Base-by-base conservation (phyloP, 2,797 vertebrate genomes). In the Coreius guichenoti region DNA sequence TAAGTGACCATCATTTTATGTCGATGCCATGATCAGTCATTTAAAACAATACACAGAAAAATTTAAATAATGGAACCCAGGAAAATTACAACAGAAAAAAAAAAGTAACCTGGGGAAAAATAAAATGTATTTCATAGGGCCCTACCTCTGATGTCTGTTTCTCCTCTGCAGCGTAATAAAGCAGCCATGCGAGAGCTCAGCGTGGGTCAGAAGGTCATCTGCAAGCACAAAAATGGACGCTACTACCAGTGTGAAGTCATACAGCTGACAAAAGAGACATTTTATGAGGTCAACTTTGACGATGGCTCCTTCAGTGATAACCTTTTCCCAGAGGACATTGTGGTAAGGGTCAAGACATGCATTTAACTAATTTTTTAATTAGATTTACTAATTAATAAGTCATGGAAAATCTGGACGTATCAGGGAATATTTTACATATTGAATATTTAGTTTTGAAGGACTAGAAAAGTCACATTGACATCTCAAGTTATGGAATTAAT, bases 301-400 rank as follows among this genome's bases (percentile, higher is more conserved):
- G 98, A 99, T 0, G 98, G 98, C 0, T 99, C 98, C 69, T 99
- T 98, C 93, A 98, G 97, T 0, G 98, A 99, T 93, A 99, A 99
- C 90, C 95, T 99, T 1, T 98, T 98, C 91, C 98, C 98, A 0
- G 97, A 98, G 91, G 97, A 97, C 94, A 96, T 99, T 65, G 95
- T 96, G 83, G 98, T 99, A 92, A 91, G 96, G 9, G 16, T 51
- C 1, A 67, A 80, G 65, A 39, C 13, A 3, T 69, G 29, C 49
- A 19, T 33, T 67, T 80, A 8, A 29, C 54, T 33, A 31, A 5
- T 21, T 19, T 23, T 58, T n/a, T 21, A 47, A 77, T 7, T 26
- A 61, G 14, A 58, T 76, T 39, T 29, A 49, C 13, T 47, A 47
- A 39, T 23, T 49, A 49, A 49, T 17, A 12, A 31, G 5, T 19